Evolutionary conservation across 23 tunicate genomes (phyloP).

Genomic region (Aplidium turbinatum): DNA sequence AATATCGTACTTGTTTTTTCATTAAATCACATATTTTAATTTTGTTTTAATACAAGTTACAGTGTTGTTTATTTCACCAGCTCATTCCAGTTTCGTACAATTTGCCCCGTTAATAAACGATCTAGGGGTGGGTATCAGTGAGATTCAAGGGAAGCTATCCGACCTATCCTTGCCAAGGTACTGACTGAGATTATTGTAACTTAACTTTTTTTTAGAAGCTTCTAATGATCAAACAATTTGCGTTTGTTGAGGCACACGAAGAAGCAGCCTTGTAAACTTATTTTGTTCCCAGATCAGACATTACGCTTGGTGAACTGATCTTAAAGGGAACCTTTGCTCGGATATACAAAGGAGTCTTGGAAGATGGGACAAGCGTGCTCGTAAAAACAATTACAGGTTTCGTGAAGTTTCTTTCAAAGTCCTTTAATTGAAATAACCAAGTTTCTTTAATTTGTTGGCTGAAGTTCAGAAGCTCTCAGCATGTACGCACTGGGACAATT

Average conservation of each 20-base stretch:
- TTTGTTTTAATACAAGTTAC: neutral
- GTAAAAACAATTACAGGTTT: slow-evolving; percentile 88
- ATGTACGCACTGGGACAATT: no score
- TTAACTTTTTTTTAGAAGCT: neutral
- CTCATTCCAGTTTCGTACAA: slow-evolving; percentile 57
- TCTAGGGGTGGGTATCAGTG: slow-evolving; percentile 76
- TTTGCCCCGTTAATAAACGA: slow-evolving; percentile 81
- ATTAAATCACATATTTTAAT: no score
- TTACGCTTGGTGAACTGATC: slow-evolving; percentile 51
- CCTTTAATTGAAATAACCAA: no score
- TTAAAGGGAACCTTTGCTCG: slow-evolving; percentile 90
- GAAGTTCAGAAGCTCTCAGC: no score
- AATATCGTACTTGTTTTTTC: no score
- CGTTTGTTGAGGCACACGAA: neutral
- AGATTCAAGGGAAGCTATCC: slow-evolving; percentile 57
- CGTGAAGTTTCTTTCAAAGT: no score
- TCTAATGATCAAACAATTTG: neutral
- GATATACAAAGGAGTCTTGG: slow-evolving; percentile 52
- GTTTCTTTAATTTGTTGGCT: no score
- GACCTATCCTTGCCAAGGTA: slow-evolving; percentile 64
- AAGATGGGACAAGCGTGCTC: slow-evolving; percentile 49
- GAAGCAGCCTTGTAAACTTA: neutral
- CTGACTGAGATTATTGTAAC: neutral
- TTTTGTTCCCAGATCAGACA: slow-evolving; percentile 26
- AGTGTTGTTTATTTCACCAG: slow-evolving; percentile 8